phyloP scores from a whole-genome alignment of 2,113 vertebrate genomes.

The Mandrillus leucophaeus region DNA sequence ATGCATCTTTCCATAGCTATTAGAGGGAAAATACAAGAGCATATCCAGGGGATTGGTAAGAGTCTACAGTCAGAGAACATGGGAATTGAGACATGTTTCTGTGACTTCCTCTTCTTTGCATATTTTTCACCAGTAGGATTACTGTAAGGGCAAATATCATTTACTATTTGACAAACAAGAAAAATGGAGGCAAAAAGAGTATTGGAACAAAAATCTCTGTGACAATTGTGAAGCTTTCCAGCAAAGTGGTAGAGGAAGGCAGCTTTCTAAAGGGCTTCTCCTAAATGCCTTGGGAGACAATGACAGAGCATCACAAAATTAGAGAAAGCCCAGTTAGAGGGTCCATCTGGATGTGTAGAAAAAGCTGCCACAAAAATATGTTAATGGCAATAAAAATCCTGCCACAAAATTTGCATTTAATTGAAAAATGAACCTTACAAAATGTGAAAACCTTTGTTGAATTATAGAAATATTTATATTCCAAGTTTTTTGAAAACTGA shows the following conservation, averaged over 20 bases:
- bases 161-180: neutral
- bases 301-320: neutral
- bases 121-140: neutral
- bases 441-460: neutral
- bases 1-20: neutral
- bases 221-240: neutral
- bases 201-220: neutral
- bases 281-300: neutral
- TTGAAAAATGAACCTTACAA: neutral
- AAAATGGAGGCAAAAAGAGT: neutral
- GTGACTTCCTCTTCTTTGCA: neutral
- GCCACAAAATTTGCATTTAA: neutral
- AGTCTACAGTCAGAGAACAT: neutral
- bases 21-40: neutral
- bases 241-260: neutral
- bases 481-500: neutral
- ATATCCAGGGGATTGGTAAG: neutral
- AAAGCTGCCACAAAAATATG: neutral
- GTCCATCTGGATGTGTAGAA: neutral
- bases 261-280: neutral
- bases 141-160: neutral
- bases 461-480: conserved; percentile 14
- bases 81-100: neutral
- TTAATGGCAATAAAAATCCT: conserved; percentile 12
- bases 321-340: neutral